These are phyloP conservation scores for Anguilla japonica DNA, from an alignment of 2,113 vertebrate species.

Conservation along the genomic window DNA sequence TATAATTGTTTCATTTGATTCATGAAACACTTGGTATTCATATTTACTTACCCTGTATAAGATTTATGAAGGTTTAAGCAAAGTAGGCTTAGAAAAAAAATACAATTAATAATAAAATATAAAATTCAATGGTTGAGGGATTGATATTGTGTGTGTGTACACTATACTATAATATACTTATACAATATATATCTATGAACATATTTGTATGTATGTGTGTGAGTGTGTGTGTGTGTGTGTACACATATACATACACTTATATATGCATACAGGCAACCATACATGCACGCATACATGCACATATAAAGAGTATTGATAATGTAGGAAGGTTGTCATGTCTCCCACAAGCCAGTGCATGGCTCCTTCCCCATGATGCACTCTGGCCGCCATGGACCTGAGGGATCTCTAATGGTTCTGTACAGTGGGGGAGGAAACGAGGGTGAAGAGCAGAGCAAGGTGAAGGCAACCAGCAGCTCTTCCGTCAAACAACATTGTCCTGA, in stretches of 20 bases:
- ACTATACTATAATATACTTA: too few relatives aligned
- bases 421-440: conserved; percentile 62
- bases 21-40: background rate
- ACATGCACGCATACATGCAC: background rate
- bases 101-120: background rate
- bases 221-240: background rate
- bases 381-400: conserved; percentile 57
- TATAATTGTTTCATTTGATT: background rate
- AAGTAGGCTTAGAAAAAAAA: background rate
- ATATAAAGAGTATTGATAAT: conserved; percentile 20
- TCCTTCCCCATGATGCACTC: conserved; percentile 16
- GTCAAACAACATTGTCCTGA: conserved; percentile 70
- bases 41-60: background rate
- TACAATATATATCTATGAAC: too few relatives aligned
- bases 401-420: conserved; percentile 71
- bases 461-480: conserved; percentile 53
- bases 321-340: conserved; percentile 25
- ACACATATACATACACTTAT: background rate
- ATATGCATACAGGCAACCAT: too few relatives aligned
- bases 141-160: too few relatives aligned
- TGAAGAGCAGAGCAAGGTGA: conserved; percentile 73
- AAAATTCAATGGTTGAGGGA: background rate
- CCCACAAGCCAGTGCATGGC: conserved; percentile 25
- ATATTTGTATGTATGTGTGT: too few relatives aligned
- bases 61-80: background rate